Evolutionary conservation across 2,797 vertebrate genomes (phyloP), one percentile per base, ranked within the genome.

Genomic region (Megalops cyprinoides): DNA sequence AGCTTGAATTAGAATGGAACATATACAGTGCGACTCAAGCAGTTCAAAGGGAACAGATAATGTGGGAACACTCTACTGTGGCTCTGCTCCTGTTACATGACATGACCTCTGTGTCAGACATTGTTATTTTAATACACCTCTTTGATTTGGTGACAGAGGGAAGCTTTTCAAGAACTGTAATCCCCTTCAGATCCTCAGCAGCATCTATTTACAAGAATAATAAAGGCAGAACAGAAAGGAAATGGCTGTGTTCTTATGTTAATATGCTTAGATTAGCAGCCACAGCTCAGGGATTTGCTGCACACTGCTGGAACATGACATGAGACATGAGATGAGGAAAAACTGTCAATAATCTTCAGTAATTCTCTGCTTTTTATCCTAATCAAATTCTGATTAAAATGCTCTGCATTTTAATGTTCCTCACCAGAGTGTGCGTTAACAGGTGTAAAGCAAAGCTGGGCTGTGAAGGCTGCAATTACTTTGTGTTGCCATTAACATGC

Each of bases 261-360:
- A 58, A n/a, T 79, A 78, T 81, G 80, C 84, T 80, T 82, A 83
- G 56, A 82, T 77, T 84, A 81, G 67, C 82, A 74, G 78, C 65
- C 76, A 31, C 48, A 25, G 78, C 77, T 62, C 74, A 76, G 56
- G 83, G 84, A 82, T 82, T 87, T 85, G 28, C 25, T 77, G 25
- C 34, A 83, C 56, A 71, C 84, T 84, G 86, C 67, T 80, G 67
- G 31, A 34, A 77, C 80, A 51, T 80, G 44, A 28, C 34, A 71
- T 74, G 74, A 82, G 76, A 79, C 81, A 84, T n/a, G n/a, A n/a
- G 87, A 87, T 77, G 67, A 62, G 73, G 67, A 51, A 53, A 51
- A 74, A 76, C 81, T 79, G 75, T 53, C 37, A 83, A 42, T 79
- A 85, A 81, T 82, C 84, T 37, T 83, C 69, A 8, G 84, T 80